Conservation (phyloP, 2,113 vertebrate genomes). For the Callospermophilus lateralis region DNA sequence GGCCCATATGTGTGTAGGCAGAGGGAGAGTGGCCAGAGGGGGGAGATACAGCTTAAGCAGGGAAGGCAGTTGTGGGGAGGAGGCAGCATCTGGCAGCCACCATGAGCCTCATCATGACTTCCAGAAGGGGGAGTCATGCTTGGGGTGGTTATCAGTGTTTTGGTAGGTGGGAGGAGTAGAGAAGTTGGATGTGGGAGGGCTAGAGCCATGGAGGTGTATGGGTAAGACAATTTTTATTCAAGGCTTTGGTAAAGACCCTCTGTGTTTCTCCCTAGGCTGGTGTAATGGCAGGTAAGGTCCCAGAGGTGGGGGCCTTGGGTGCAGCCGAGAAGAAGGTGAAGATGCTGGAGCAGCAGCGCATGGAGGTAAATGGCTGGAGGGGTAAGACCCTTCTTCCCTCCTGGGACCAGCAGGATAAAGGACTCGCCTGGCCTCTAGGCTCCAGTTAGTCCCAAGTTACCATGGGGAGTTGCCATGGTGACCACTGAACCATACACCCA, state of each 20-base stretch:
- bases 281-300: constrained; percentile 74
- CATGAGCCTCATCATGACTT: not conserved
- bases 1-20: rapidly evolving
- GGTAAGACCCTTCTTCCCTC: not conserved
- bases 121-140: not conserved
- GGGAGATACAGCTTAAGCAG: not conserved
- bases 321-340: constrained; percentile 95
- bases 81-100: not conserved
- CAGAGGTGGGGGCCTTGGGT: constrained; percentile 83
- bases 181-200: not conserved
- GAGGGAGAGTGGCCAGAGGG: not conserved
- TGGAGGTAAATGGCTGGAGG: constrained; percentile 90
- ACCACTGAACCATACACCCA: not conserved
- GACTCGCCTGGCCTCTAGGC: not conserved
- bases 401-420: not conserved
- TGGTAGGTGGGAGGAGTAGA: not conserved
- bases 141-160: not conserved
- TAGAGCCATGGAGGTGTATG: not conserved
- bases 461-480: not conserved
- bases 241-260: not conserved
- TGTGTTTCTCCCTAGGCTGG: constrained; percentile 81
- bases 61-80: not conserved
- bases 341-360: constrained; percentile 97
- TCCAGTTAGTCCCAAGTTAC: not conserved
- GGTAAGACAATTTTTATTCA: not conserved